Evolutionary conservation across 2,797 vertebrate genomes (phyloP).

Genomic region (Pseudochromis fuscus): DNA sequence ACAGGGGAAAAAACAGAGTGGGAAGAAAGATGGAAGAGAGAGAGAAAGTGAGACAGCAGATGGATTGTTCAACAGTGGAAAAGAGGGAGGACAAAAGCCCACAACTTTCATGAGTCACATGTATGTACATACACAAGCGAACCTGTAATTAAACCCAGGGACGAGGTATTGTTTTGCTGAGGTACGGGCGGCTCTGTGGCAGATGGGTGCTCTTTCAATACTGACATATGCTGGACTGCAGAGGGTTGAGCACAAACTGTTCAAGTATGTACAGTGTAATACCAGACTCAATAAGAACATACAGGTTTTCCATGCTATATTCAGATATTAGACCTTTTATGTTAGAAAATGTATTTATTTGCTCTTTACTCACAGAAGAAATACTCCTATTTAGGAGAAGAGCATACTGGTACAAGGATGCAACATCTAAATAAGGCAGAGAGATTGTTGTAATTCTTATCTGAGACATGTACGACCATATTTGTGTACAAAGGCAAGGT

Average conservation of each 20-base stretch:
- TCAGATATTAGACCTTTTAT: constrained; percentile 12
- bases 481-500: constrained; percentile 79
- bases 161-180: constrained; percentile 84
- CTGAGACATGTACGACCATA: constrained; percentile 49
- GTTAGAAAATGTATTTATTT: constrained; percentile 6
- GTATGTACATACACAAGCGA: constrained; percentile 71
- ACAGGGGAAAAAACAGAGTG: constrained; percentile 15
- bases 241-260: constrained; percentile 62
- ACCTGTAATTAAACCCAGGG: constrained; percentile 89
- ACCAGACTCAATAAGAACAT: constrained; percentile 12
- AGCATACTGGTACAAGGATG: constrained; percentile 53
- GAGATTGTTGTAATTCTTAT: constrained; percentile 63
- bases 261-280: constrained; percentile 63
- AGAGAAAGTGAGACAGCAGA: constrained; percentile 60
- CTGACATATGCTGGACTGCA: constrained; percentile 87
- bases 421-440: constrained; percentile 23
- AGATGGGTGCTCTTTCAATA: constrained; percentile 88
- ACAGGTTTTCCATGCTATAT: constrained; percentile 27
- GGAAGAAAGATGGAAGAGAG: constrained; percentile 6
- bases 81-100: constrained; percentile 71
- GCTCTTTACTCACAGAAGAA: background rate
- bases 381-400: constrained; percentile 18
- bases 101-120: constrained; percentile 66
- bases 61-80: constrained; percentile 68
- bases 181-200: constrained; percentile 80